These are phyloP conservation scores for Leptobrachium ailaonicum DNA, from an alignment of 2,113 vertebrate genomes.

Conservation along the genomic window DNA sequence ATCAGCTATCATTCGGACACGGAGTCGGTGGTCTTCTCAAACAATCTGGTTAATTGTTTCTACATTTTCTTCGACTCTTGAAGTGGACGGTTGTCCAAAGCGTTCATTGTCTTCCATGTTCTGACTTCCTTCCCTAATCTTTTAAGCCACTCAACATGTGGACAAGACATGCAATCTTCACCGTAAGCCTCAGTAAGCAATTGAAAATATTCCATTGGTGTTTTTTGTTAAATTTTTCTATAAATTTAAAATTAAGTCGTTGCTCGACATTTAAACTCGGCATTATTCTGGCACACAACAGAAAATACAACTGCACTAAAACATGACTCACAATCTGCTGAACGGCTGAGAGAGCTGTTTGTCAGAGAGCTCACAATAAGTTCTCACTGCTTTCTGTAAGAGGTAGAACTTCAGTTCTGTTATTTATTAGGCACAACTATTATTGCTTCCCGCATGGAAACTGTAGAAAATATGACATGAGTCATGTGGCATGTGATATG, in stretches of 20 bases:
- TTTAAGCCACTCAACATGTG: constrained; percentile 1
- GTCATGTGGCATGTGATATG: no score
- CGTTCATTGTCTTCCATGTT: neutral
- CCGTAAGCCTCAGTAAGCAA: neutral
- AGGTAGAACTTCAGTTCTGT: no score
- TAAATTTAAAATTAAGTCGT: neutral
- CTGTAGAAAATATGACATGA: no score
- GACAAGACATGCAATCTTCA: neutral
- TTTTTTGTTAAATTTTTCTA: neutral
- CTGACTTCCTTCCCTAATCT: neutral
- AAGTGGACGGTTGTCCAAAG: neutral
- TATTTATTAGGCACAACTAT: no score
- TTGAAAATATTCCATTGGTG: neutral
- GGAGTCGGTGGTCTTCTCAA: neutral
- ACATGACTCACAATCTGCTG: no score
- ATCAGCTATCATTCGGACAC: neutral
- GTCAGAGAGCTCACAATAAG: no score
- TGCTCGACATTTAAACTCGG: no score
- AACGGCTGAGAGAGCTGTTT: no score
- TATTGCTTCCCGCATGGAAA: no score
- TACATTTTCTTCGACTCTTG: neutral
- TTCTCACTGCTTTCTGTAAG: no score
- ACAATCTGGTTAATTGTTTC: neutral
- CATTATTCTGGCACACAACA: no score
- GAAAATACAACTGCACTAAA: no score